Evolutionary conservation across 2,888 invertebrate genomes (phyloP), one percentile per base, ranked within the genome.

Genomic region (Lycia hirtaria): DNA sequence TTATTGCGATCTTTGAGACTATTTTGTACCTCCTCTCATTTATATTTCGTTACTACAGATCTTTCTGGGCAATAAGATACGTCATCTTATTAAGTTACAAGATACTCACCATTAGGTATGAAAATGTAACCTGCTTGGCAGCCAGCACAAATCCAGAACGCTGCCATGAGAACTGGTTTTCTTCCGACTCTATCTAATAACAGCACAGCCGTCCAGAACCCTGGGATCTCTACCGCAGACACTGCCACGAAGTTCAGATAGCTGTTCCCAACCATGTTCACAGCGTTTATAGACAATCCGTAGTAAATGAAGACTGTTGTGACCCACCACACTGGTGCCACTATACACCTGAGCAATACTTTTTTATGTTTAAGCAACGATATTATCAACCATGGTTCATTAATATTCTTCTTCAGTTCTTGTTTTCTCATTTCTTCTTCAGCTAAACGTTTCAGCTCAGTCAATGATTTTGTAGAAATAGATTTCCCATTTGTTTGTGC

Each of bases 181-280:
- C 94, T 83, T 1, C 95, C 95, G 6, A 93, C 76, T 48, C 81
- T 86, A 60, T 94, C 93, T 69, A 95, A 86, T 6, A 94, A 74
- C 5, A 93, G 73, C 49, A 93, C 93, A 0, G 94, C 93, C 24
- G 93, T 66, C 67, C 94, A 83, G 71, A 93, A 94, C 0, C 94
- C 95, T 0, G 96, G 96, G 52, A 96, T 93, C 76, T 95, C 96
- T 3, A 94, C 92, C 3, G 93, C 75, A 0, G 93, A 81, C 3
- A 93, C 93, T 17, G 93, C 79, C 49, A 94, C 92, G 70, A 94
- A 95, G 80, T 95, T 95, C 5, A 94, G 47, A 73, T 95, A 95
- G 19, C 67, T 91, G 73, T 94, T 93, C 1, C 94, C 94, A 2
- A 92, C 92, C 57, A 95, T 81, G n/a, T 93, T 88, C 0, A 94